phyloP scores from a whole-genome alignment of 2,888 invertebrate genomes.

The Aphidoletes aphidimyza region DNA sequence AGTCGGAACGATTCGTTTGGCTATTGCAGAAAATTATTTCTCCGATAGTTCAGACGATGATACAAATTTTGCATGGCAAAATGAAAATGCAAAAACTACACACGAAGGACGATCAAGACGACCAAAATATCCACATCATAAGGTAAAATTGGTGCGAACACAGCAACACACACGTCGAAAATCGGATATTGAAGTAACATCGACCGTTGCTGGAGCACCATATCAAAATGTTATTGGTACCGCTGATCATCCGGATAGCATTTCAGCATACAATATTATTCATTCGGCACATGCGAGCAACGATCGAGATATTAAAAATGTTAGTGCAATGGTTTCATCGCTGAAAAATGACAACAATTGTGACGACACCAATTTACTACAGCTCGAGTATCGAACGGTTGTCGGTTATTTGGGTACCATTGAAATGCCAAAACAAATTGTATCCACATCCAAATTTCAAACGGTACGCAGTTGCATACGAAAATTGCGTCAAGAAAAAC shows the following conservation, averaged over 20 bases:
- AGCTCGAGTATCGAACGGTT: constrained; percentile 82
- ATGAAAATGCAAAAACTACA: not conserved
- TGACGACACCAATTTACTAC: constrained; percentile 58
- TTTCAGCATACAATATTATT: constrained; percentile 60
- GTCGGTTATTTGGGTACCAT: constrained; percentile 96
- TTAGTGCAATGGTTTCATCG: constrained; percentile 64
- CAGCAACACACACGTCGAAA: not conserved
- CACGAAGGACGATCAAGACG: not conserved
- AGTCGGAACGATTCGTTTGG: constrained; percentile 82
- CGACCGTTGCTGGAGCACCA: not conserved
- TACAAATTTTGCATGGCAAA: constrained; percentile 58
- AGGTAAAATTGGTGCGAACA: constrained; percentile 55
- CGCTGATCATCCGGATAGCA: constrained; percentile 58
- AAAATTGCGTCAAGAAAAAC: constrained; percentile 87
- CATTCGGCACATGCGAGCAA: constrained; percentile 61
- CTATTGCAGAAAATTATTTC: constrained; percentile 87
- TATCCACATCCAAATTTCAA: constrained; percentile 78
- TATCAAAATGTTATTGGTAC: not conserved
- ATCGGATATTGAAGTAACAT: not conserved
- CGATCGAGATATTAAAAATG: constrained; percentile 65
- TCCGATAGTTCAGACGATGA: constrained; percentile 88
- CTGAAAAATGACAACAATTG: constrained; percentile 37
- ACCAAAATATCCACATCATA: constrained; percentile 56
- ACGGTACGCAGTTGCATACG: constrained; percentile 89
- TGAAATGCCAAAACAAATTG: constrained; percentile 89